phyloP scores from a whole-genome alignment of 2,888 invertebrate species.

The Syrista parreyssii region DNA sequence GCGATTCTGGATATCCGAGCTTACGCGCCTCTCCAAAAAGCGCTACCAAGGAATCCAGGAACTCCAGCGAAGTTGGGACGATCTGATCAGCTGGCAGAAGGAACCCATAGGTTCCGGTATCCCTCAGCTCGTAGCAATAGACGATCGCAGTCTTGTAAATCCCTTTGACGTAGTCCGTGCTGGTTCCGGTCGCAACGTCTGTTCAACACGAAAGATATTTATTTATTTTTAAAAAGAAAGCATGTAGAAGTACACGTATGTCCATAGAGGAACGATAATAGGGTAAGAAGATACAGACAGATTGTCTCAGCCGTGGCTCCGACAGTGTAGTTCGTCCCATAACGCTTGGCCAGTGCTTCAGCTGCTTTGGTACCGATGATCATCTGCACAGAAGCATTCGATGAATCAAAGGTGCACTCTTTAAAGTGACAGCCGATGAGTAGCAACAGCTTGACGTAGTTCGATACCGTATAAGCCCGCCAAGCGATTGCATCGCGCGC shows the following conservation, averaged over 20 bases:
- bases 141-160: constrained; percentile 70
- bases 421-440: not conserved
- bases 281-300: constrained; percentile 1
- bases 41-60: constrained; percentile 63
- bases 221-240: not conserved
- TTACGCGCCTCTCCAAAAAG: constrained; percentile 5
- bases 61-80: constrained; percentile 66
- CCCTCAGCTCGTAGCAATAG: constrained; percentile 75
- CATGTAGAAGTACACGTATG: not conserved
- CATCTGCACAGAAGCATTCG: not conserved
- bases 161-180: constrained; percentile 75
- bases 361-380: constrained; percentile 49
- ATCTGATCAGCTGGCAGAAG: constrained; percentile 70
- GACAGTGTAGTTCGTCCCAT: constrained; percentile 48
- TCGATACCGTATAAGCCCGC: not conserved
- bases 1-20: constrained; percentile 14
- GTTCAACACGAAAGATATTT: constrained; percentile 11
- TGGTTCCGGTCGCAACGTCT: constrained; percentile 72
- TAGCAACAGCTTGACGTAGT: not conserved
- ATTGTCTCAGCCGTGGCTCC: constrained; percentile 48
- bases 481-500: not conserved
- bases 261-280: not conserved
- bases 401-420: not conserved
- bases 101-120: constrained; percentile 71
- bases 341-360: constrained; percentile 52